phyloP scores from a whole-genome alignment of 2,888 invertebrate species.

The Cabera pusaria region DNA sequence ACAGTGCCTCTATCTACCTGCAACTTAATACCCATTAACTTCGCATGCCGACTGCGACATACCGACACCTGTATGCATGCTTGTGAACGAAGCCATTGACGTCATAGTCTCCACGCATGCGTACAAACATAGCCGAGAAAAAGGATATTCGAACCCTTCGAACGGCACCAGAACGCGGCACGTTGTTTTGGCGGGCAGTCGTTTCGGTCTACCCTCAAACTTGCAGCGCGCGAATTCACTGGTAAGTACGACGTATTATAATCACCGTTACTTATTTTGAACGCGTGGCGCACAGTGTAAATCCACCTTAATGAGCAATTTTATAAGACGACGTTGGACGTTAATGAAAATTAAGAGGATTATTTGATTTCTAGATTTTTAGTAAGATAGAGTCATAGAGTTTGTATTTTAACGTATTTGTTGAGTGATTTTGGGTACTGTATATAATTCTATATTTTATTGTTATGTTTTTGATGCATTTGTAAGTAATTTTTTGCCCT shows the following conservation, averaged over 20 bases:
- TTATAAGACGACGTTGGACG: neutral
- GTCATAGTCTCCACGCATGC: constrained; percentile 67
- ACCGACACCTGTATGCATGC: constrained; percentile 74
- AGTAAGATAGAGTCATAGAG: too few relatives aligned
- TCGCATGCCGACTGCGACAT: constrained; percentile 42
- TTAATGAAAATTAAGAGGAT: constrained; percentile 1
- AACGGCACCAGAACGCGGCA: constrained; percentile 58
- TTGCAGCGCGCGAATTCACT: constrained; percentile 60
- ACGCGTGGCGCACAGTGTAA: too few relatives aligned
- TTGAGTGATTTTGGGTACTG: too few relatives aligned
- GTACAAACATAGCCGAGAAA: constrained; percentile 37
- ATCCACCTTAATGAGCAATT: constrained; percentile 7
- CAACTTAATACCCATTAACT: constrained; percentile 16
- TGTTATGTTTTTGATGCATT: too few relatives aligned
- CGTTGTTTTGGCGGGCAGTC: constrained; percentile 55
- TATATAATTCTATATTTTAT: too few relatives aligned
- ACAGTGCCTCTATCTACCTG: constrained; percentile 12
- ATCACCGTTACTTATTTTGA: constrained; percentile 25
- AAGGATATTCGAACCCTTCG: constrained; percentile 26
- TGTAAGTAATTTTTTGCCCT: too few relatives aligned
- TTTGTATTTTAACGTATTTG: too few relatives aligned
- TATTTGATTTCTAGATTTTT: constrained; percentile 4
- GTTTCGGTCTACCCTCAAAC: constrained; percentile 38
- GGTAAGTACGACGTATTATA: constrained; percentile 58
- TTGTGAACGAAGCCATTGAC: constrained; percentile 79